Evolutionary conservation across 2,113 vertebrate genomes (phyloP).

Genomic region (Chloropsis cyanopogon): DNA sequence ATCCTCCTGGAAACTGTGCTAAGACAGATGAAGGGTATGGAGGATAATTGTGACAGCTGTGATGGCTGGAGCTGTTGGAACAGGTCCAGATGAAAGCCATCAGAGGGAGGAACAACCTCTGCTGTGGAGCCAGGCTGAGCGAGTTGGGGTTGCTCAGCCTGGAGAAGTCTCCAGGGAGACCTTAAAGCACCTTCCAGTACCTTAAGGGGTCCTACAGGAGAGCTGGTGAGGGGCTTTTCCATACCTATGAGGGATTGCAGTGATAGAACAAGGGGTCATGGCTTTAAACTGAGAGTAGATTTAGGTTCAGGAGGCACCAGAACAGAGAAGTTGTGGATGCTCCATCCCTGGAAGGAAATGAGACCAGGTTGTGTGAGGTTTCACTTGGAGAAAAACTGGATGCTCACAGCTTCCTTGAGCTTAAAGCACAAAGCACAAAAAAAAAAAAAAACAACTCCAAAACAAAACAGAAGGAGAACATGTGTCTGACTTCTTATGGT

Average conservation of each 20-base stretch:
- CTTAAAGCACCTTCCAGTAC: neutral
- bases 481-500: neutral
- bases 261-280: neutral
- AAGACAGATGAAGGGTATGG: neutral
- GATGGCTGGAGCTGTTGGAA: neutral
- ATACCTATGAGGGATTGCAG: no score
- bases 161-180: neutral
- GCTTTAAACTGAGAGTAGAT: neutral
- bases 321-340: neutral
- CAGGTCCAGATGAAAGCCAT: neutral
- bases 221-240: neutral
- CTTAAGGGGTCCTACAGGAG: neutral
- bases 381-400: neutral
- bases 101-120: neutral
- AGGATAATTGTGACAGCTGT: neutral
- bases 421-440: neutral
- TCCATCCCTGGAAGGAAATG: neutral
- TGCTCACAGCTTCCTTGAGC: neutral
- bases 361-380: neutral
- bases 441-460: neutral
- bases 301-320: neutral
- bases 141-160: neutral
- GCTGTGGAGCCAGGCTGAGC: neutral
- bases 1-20: neutral
- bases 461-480: neutral